These are phyloP conservation scores for Botrylloides violaceus DNA, from an alignment of 23 tunicate species.

Conservation along the genomic window DNA sequence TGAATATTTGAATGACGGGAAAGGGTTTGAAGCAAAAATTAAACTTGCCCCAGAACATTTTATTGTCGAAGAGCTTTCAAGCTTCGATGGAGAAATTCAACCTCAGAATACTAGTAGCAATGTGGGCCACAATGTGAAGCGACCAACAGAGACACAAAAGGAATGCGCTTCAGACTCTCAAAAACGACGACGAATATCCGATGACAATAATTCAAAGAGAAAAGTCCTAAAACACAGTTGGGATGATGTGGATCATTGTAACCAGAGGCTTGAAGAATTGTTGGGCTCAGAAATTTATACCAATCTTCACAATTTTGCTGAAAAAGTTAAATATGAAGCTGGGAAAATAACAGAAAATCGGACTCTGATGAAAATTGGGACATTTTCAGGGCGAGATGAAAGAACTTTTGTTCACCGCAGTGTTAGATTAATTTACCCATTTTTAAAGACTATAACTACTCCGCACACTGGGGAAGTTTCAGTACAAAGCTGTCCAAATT, in stretches of 20 bases:
- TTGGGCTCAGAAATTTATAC: background rate
- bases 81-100: slow-evolving; percentile 2
- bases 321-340: background rate
- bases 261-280: background rate
- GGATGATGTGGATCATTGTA: background rate
- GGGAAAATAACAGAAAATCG: too few species aligned
- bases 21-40: slow-evolving; percentile 22
- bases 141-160: too few species aligned
- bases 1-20: background rate
- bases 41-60: slow-evolving; percentile 29
- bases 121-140: too few species aligned
- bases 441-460: slow-evolving; percentile 12
- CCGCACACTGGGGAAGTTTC: background rate
- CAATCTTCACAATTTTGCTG: background rate
- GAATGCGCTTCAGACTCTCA: background rate
- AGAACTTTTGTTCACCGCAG: slow-evolving; percentile 26
- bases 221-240: background rate
- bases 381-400: slow-evolving; percentile 10
- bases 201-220: background rate
- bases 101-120: too few species aligned
- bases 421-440: slow-evolving; percentile 43
- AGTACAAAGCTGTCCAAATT: background rate
- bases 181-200: background rate
- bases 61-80: slow-evolving; percentile 30
- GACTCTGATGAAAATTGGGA: slow-evolving; percentile 22